These are phyloP conservation scores for Luscinia megarhynchos DNA, from an alignment of 2,797 vertebrate genomes.

Conservation along the genomic window DNA sequence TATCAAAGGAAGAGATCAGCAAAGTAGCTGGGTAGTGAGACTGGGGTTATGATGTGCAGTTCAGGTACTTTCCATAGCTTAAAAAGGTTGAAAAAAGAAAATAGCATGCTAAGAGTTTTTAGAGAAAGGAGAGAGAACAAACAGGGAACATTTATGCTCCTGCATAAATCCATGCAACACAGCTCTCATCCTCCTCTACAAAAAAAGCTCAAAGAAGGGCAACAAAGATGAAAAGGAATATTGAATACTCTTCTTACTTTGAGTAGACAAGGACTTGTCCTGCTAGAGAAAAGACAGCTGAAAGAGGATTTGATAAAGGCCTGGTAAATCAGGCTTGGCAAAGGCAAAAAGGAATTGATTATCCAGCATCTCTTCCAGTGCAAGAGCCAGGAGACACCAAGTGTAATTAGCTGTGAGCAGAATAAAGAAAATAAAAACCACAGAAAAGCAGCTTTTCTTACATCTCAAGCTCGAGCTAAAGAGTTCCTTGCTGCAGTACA, in stretches of 20 bases:
- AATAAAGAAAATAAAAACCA: background rate
- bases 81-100: background rate
- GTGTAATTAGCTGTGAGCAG: constrained; percentile 1
- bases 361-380: background rate
- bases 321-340: background rate
- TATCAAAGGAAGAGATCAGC: background rate
- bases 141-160: background rate
- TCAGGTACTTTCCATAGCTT: background rate
- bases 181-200: background rate
- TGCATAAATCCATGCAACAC: accelerated
- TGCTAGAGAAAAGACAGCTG: background rate
- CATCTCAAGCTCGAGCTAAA: accelerated
- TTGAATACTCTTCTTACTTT: background rate
- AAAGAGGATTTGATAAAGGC: constrained; percentile 5
- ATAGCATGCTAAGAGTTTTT: background rate
- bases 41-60: background rate
- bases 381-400: background rate
- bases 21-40: background rate
- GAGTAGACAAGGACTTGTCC: background rate
- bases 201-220: background rate
- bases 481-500: background rate
- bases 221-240: constrained; percentile 14
- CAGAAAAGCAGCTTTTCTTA: background rate
- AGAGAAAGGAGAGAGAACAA: background rate
- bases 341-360: constrained; percentile 32